Evolutionary conservation across 2,797 vertebrate species (phyloP).

Genomic region (Mormyrops boulengeri): DNA sequence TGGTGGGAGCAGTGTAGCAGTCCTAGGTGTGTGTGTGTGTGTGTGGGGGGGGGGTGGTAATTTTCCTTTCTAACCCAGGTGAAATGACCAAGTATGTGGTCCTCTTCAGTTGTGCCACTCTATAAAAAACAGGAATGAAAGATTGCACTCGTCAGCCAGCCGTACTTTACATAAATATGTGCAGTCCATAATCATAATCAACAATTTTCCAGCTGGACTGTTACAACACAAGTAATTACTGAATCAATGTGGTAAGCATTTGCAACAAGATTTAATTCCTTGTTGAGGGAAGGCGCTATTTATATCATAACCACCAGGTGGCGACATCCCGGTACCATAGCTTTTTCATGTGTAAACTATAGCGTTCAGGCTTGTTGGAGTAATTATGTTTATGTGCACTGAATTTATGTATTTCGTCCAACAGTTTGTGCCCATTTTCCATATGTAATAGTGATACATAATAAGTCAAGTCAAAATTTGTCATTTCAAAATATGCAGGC

Average conservation of each 20-base stretch:
- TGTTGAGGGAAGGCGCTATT: neutral
- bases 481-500: too few species aligned
- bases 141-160: neutral
- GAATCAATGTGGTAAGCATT: neutral
- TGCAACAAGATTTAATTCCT: neutral
- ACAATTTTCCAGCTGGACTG: neutral
- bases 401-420: neutral
- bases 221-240: neutral
- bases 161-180: neutral
- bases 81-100: neutral
- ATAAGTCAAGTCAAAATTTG: too few species aligned
- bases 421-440: neutral
- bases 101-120: neutral
- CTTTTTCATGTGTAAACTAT: neutral
- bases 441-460: neutral
- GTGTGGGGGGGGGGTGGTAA: neutral
- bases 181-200: neutral
- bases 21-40: neutral
- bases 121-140: neutral
- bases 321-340: neutral
- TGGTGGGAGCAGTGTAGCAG: neutral
- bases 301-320: neutral
- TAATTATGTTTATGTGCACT: neutral
- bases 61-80: neutral
- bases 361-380: neutral